Base-by-base conservation (phyloP, 2,797 vertebrate species). In the Phylloscopus collybita region DNA sequence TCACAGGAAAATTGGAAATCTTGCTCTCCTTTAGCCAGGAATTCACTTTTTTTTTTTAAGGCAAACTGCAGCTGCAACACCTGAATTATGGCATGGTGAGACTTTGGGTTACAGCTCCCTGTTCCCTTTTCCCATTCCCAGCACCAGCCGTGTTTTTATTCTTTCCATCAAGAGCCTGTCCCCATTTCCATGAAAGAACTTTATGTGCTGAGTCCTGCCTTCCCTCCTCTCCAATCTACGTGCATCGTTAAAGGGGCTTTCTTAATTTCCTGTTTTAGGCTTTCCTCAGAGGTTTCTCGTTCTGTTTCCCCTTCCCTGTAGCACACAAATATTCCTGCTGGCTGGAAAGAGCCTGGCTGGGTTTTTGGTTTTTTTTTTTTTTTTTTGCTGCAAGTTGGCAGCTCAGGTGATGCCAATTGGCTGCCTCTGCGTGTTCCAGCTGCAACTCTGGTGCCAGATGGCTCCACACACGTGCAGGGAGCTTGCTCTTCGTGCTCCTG, bases 351-450 rank as follows among this genome's bases (percentile, higher is more conserved):
- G 49, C 71, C 75, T 65, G 78, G 10, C 40, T 80, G 86, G 22
- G 11, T 51, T 18, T 15, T 15, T 40, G 38, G 38, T 2, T 1
- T 9, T 62, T 79, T 70, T 10, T 69, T 38, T 40, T 69, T 38
- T 40, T 8, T 61, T 57, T 11, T 19, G 36, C 92, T 86, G 91
- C 56, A 26, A 40, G 50, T 93, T 97, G 97, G 97, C 97, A 97
- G 78, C 73, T 97, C 95, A 97, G 97, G 95, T 97, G 97, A 97
- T 92, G 94, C 74, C 80, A 92, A 67, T 40, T 95, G 95, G 96
- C 97, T 72, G 27, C 3, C 40, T 57, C 57, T 49, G 86, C 8
- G 3, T 5, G 53, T 61, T 92, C 86, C 97, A 98, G 96, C 96
- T 97, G 97, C 70, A 84, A 91, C 88, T 83, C 32, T 1, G n/a